Percentiles rank a stretch among this genome's conserved stretches.
Evolutionary conservation across 2,888 invertebrate species (phyloP).

Genomic region (Lagria hirta): DNA sequence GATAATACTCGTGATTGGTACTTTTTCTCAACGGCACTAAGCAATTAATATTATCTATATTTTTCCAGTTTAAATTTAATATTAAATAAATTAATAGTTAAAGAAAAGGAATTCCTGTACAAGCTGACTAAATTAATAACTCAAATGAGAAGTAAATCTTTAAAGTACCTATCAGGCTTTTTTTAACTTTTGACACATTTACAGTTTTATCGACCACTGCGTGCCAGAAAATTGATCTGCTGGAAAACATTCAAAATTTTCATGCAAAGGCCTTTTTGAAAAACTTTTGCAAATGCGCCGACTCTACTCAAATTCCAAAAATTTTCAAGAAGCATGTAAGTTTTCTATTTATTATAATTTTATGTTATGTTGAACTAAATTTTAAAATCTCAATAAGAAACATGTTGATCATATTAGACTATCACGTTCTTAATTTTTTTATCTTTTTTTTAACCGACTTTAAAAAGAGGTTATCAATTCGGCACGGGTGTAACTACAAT

Average conservation of each 20-base stretch:
- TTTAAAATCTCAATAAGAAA: no score
- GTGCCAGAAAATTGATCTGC: conserved; percentile 3
- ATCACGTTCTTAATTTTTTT: no score
- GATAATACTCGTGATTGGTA: no score
- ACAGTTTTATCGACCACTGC: conserved; percentile 4
- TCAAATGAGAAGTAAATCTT: conserved; percentile 2
- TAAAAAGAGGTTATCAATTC: no score
- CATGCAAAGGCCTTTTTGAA: background rate
- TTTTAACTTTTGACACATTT: background rate
- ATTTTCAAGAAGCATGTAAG: conserved; percentile 4
- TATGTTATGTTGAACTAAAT: no score
- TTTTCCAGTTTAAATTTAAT: conserved; percentile 3
- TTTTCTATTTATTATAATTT: no score
- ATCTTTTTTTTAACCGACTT: no score
- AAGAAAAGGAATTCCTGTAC: conserved; percentile 3
- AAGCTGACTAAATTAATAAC: background rate
- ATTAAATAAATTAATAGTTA: conserved; percentile 1
- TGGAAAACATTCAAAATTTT: conserved; percentile 4
- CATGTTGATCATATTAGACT: no score
- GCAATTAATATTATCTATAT: no score
- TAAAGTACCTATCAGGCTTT: background rate
- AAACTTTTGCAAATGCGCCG: background rate
- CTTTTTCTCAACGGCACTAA: no score
- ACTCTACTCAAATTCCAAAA: conserved; percentile 1
- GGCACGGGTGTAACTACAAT: no score